Base-by-base conservation (phyloP, 1,140 invertebrate genomes). In the Camponotus floridanus region DNA sequence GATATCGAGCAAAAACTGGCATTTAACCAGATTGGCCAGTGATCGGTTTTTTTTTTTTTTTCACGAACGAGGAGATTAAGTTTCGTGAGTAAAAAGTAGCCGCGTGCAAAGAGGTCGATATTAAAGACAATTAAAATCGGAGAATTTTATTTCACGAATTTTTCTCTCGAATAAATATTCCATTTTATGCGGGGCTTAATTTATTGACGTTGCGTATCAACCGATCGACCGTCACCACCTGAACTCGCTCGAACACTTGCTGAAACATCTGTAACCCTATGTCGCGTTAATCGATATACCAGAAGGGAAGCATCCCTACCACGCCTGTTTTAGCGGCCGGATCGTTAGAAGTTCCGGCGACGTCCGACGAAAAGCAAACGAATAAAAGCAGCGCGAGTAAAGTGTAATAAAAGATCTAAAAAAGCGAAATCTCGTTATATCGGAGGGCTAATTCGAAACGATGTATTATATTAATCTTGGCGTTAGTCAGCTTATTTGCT, bases 171-270 rank as follows among this genome's bases (percentile, higher is more conserved):
- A 51, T 6, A 51, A 45, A 31, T 64, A 64, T 78, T 13, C 13
- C n/a, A 45, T 33, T 33, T 76, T 33, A 33, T 65, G 15, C 42
- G 5, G 45, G 31, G n/a, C 42, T 59, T 42, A 42, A 76, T 76
- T 31, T 5, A 15, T 21, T 8, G 26, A 26, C 3, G 5, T 31
- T 3, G 5, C 13, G 11, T 3, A 11, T 57, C 31, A 13, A 45
- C 87, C 88, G 85, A 92, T 92, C 88, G 84, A 76, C 76, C 89
- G 87, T 89, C 88, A 85, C 87, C 91, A 91, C 90, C 81, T 86
- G 87, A 88, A 73, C 61, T 36, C 26, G 61, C 55, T 76, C 45
- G 48, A 59, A 88, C 84, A 86, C 61, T 91, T 90, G 65, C 71
- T 59, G 68, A 59, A 89, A 89, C 90, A 88, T 86, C 87, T 88